Evolutionary conservation across 2,888 invertebrate genomes (phyloP).

Genomic region (Nomada fucata): DNA sequence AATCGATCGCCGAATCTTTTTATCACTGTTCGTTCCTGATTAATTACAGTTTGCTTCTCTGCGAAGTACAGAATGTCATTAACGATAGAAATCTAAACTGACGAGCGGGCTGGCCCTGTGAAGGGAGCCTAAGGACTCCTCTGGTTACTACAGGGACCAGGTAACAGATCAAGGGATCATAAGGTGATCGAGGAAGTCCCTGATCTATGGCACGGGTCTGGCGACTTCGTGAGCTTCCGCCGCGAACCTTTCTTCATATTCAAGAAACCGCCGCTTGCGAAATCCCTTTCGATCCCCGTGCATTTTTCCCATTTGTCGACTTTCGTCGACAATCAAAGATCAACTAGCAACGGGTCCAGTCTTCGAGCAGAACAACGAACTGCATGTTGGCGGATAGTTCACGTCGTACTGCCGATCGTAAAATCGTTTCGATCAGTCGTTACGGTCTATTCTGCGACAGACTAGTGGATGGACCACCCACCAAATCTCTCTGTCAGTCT

Average conservation of each 20-base stretch:
- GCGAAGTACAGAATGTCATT: not conserved
- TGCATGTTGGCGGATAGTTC: too few species aligned
- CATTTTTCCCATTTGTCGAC: conserved; percentile 5
- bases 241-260: conserved; percentile 30
- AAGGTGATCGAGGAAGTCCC: conserved; percentile 62
- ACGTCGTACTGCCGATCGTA: too few species aligned
- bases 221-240: conserved; percentile 54
- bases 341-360: not conserved
- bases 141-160: conserved; percentile 32
- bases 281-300: conserved; percentile 13
- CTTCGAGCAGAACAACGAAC: too few species aligned
- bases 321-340: not conserved
- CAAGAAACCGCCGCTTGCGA: conserved; percentile 33
- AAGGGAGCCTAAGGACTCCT: conserved; percentile 20
- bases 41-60: too few species aligned
- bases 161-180: conserved; percentile 44
- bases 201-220: conserved; percentile 58
- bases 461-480: conserved; percentile 17
- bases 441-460: conserved; percentile 17
- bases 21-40: too few species aligned
- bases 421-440: conserved; percentile 28
- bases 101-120: conserved; percentile 13
- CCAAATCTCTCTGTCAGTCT: not conserved
- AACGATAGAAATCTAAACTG: not conserved
- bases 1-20: too few species aligned